Evolutionary conservation across 2,888 invertebrate species (phyloP), one percentile per base, ranked within the genome.

Genomic region (Cephonodes hylas): DNA sequence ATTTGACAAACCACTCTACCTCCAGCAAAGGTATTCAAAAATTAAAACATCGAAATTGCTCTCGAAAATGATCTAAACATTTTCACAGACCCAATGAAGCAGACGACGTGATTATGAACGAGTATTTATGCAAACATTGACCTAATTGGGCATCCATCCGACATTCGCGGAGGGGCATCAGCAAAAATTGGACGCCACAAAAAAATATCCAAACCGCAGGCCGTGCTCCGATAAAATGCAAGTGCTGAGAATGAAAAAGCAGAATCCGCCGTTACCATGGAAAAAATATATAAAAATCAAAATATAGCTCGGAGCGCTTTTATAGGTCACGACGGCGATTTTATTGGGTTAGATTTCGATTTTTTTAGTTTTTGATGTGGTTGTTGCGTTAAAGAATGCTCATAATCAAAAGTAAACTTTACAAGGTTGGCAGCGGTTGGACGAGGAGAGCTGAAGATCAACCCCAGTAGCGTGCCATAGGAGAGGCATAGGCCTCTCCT

Each of bases 191-290:
- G 66, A 59, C 63, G 23, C 45, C 22, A 66, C 22, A 66, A 64
- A 66, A 72, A 74, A 75, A 69, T 46, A 61, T 42, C 56, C 22
- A 10, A 42, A 31, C 56, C 62, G 13, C 59, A 53, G 44, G n/a
- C 56, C 42, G 59, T 22, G 38, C 64, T 60, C 58, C 62, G 44
- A 66, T 68, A 64, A 69, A 69, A 66, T 63, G 63, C 71, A 71
- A 75, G 68, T 67, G 66, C 63, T 68, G 57, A 64, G 68, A 68
- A 72, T 70, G 63, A 77, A 75, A 63, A 71, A 72, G 66, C 66
- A 60, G 61, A 67, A 63, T 65, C 66, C 66, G 57, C 63, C 57
- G 63, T 66, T 58, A 46, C 63, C 59, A 66, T 48, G 58, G 63
- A 66, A 70, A 67, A 38, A 38, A 67, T 61, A 62, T 67, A 34